Conservation (phyloP, 1,140 invertebrate species). For the Hydropsyche tenuis region DNA sequence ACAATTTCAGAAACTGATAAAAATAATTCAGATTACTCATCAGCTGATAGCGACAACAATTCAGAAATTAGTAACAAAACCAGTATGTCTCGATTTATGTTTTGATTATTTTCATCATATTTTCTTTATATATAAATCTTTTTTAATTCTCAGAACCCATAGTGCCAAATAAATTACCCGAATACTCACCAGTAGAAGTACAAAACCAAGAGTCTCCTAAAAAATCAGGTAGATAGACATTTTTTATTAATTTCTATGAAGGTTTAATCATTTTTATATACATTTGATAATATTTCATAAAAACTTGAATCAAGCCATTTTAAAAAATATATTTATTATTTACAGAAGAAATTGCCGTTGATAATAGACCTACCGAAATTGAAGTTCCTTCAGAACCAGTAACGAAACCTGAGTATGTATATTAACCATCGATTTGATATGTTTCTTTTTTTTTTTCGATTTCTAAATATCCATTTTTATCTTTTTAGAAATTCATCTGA, state of each 20-base stretch:
- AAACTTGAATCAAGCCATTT: no score
- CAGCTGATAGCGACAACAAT: conserved; percentile 9
- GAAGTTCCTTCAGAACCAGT: background rate
- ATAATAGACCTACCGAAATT: background rate
- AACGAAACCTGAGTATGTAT: background rate
- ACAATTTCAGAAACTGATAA: conserved; percentile 3
- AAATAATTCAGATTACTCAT: conserved; percentile 7
- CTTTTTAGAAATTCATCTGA: conserved; percentile 27
- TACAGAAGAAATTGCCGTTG: background rate
- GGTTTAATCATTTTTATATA: background rate
- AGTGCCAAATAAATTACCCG: background rate
- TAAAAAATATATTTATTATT: background rate
- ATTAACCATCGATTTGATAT: background rate
- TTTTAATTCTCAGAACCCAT: background rate
- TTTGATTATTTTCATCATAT: background rate
- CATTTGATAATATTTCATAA: background rate
- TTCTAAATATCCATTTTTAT: conserved; percentile 18
- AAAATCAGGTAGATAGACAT: background rate
- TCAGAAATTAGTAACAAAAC: conserved; percentile 12
- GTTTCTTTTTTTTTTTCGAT: background rate
- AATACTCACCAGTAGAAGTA: background rate
- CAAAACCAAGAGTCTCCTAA: background rate
- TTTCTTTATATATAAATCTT: background rate
- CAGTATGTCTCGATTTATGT: background rate
- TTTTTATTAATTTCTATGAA: background rate